Conservation (phyloP, 1,140 invertebrate genomes). For the Monochamus saltuarius region DNA sequence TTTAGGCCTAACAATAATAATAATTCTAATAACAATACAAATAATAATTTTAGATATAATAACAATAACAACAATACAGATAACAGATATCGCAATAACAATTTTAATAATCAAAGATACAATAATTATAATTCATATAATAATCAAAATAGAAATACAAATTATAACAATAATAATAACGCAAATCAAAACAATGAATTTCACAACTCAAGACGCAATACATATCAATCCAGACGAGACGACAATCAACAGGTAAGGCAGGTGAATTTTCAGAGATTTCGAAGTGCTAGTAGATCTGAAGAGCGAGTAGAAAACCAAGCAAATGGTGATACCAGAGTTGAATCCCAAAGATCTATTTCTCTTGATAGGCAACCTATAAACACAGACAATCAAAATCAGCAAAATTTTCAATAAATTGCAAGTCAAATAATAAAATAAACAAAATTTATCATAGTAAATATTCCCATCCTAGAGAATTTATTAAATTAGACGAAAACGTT, state of each 20-base stretch:
- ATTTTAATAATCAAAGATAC: background rate
- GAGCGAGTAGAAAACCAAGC: background rate
- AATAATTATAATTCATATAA: background rate
- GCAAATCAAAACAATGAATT: background rate
- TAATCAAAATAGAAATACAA: background rate
- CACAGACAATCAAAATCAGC: background rate
- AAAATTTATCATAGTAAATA: background rate
- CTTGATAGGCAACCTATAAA: too few relatives aligned
- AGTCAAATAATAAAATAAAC: background rate
- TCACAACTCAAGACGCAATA: background rate
- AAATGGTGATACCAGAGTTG: background rate
- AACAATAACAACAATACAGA: too few relatives aligned
- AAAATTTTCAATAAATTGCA: background rate
- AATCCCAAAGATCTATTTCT: background rate
- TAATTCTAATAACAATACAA: too few relatives aligned
- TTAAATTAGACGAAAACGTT: background rate
- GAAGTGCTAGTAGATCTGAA: background rate
- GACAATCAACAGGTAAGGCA: background rate
- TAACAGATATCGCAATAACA: too few relatives aligned
- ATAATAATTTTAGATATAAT: too few relatives aligned
- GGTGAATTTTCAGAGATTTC: background rate
- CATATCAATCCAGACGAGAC: too few relatives aligned
- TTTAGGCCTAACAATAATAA: too few relatives aligned
- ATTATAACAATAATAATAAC: background rate
- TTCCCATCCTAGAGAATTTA: slow-evolving; percentile 5